Conservation (phyloP, 2,797 vertebrate species). For the Phoeniculus purpureus region DNA sequence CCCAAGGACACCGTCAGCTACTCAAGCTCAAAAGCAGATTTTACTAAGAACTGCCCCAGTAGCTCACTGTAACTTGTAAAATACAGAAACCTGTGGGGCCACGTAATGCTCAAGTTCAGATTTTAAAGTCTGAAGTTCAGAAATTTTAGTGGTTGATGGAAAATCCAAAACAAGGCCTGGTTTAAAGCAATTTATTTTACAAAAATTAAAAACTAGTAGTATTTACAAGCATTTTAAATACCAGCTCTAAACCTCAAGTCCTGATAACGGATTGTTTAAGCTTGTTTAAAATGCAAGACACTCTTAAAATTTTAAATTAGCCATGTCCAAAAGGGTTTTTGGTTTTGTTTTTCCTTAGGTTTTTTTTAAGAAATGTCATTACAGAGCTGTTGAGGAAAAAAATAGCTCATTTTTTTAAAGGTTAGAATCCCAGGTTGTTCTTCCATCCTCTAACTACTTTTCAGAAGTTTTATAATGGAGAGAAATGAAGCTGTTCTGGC, state of each 20-base stretch:
- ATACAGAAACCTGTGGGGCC: not conserved
- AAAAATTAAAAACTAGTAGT: slow-evolving; percentile 84
- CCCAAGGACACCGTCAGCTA: not conserved
- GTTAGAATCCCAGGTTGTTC: slow-evolving; percentile 32
- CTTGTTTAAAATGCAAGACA: slow-evolving; percentile 74
- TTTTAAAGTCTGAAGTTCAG: not conserved
- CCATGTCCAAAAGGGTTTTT: not conserved
- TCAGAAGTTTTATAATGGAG: slow-evolving; percentile 1
- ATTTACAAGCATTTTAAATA: slow-evolving; percentile 83
- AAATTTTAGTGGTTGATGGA: slow-evolving; percentile 7
- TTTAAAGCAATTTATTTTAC: slow-evolving; percentile 86
- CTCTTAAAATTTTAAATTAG: slow-evolving; percentile 23
- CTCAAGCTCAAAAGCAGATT: not conserved
- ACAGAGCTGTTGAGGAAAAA: slow-evolving; percentile 15
- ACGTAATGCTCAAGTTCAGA: not conserved
- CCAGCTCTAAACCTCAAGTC: slow-evolving; percentile 72
- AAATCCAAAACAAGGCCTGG: slow-evolving; percentile 37
- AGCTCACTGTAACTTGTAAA: not conserved
- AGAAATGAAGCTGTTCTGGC: not conserved
- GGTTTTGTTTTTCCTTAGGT: no score
- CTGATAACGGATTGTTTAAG: slow-evolving; percentile 56
- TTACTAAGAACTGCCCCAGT: not conserved
- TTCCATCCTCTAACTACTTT: slow-evolving; percentile 12
- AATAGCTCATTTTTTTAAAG: slow-evolving; percentile 2
- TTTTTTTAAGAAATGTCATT: not conserved